Percentiles rank a stretch among this genome's conserved stretches.
phyloP scores from a whole-genome alignment of 2,797 vertebrate genomes.

The Smutsia temminckii region DNA sequence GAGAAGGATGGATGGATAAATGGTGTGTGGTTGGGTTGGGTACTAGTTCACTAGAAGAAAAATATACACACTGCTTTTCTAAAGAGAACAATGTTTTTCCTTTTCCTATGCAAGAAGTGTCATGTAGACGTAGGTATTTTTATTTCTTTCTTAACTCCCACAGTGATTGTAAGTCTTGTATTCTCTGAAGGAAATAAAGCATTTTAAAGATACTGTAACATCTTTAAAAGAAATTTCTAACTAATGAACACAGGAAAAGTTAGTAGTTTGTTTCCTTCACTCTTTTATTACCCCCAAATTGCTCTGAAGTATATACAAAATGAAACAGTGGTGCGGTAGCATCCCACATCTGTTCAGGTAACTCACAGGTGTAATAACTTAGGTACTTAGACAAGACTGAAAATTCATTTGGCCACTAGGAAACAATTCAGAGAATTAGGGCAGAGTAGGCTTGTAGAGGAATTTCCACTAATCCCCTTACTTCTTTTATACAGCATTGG shows the following conservation, averaged over 20 bases:
- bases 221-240: neutral
- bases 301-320: neutral
- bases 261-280: neutral
- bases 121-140: neutral
- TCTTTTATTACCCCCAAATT: neutral
- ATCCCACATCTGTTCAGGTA: neutral
- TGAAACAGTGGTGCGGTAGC: neutral
- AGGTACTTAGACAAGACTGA: neutral
- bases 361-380: neutral
- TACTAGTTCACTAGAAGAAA: neutral
- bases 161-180: neutral
- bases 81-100: neutral
- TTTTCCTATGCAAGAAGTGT: neutral
- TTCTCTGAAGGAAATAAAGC: neutral
- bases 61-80: neutral
- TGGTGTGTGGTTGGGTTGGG: neutral
- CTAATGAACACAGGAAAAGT: neutral
- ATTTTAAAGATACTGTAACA: neutral
- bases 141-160: neutral
- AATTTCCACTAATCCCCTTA: slow-evolving; percentile 22
- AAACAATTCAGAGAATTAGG: neutral
- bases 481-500: slow-evolving; percentile 29
- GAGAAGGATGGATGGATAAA: neutral
- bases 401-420: neutral
- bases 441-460: neutral